These are phyloP conservation scores for Cottoperca gobio DNA, from an alignment of 2,797 vertebrate genomes.

Conservation along the genomic window DNA sequence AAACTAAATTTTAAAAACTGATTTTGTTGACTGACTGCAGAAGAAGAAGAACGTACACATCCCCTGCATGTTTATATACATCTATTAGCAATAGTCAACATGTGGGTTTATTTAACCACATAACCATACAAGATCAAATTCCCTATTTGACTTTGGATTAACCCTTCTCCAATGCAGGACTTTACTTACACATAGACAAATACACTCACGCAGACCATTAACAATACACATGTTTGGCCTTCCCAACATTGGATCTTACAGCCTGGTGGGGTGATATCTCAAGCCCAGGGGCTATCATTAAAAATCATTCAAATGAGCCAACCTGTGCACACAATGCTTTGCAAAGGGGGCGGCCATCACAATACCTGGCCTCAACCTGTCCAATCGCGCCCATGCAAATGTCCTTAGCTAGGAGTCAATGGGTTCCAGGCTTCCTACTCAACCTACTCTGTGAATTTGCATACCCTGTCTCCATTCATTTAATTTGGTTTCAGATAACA, in stretches of 20 bases:
- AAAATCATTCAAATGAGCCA: slow-evolving; percentile 81
- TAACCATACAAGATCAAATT: slow-evolving; percentile 36
- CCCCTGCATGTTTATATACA: neutral
- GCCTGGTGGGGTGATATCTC: slow-evolving; percentile 60
- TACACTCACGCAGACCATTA: slow-evolving; percentile 33
- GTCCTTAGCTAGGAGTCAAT: slow-evolving; percentile 67
- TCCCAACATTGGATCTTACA: slow-evolving; percentile 55
- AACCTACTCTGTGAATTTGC: slow-evolving; percentile 73
- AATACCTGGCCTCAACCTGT: slow-evolving; percentile 76
- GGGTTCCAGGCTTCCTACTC: slow-evolving; percentile 67
- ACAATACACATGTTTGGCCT: slow-evolving; percentile 49
- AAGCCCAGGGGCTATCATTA: slow-evolving; percentile 69
- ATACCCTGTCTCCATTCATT: slow-evolving; percentile 73
- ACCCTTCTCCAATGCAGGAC: slow-evolving; percentile 7
- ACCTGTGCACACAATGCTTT: slow-evolving; percentile 81
- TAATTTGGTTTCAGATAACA: slow-evolving; percentile 81
- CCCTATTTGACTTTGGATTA: slow-evolving; percentile 41
- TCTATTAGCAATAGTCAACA: slow-evolving; percentile 7
- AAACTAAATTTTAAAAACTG: neutral
- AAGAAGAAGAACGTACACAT: neutral
- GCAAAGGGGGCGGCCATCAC: slow-evolving; percentile 77
- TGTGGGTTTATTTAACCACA: slow-evolving; percentile 40
- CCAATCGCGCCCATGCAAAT: slow-evolving; percentile 84
- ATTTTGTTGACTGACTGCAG: neutral
- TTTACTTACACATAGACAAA: slow-evolving; percentile 24